Evolutionary conservation across 2,797 vertebrate species (phyloP).

Genomic region (Acridotheres tristis): DNA sequence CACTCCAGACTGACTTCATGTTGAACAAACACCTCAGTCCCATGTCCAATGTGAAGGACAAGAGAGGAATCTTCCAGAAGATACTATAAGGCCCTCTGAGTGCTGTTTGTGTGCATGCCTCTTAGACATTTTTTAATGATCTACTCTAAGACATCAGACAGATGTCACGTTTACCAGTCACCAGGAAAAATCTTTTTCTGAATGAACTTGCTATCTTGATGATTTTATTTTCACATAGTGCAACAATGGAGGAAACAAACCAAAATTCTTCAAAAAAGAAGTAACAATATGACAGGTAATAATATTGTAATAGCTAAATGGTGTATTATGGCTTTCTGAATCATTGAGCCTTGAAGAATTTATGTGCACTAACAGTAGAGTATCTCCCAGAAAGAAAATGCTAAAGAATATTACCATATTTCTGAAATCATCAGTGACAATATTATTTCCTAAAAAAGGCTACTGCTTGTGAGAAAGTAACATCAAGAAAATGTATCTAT

Average conservation of each 20-base stretch:
- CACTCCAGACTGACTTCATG: background rate
- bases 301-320: background rate
- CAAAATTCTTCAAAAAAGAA: slow-evolving; percentile 8
- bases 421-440: background rate
- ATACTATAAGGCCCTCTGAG: background rate
- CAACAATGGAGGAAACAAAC: background rate
- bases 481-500: background rate
- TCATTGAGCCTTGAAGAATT: background rate
- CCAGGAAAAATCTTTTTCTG: background rate
- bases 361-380: background rate
- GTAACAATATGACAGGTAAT: background rate
- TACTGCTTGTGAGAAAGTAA: background rate
- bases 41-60: background rate
- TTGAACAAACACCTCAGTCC: background rate
- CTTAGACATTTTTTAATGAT: background rate
- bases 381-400: background rate
- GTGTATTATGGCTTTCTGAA: background rate
- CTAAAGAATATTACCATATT: background rate
- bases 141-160: background rate
- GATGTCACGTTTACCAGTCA: background rate
- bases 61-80: background rate
- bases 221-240: background rate
- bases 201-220: background rate
- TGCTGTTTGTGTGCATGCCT: background rate
- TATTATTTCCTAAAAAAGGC: background rate